Evolutionary conservation across 2,888 invertebrate species (phyloP).

Genomic region (Pyralis farinalis): DNA sequence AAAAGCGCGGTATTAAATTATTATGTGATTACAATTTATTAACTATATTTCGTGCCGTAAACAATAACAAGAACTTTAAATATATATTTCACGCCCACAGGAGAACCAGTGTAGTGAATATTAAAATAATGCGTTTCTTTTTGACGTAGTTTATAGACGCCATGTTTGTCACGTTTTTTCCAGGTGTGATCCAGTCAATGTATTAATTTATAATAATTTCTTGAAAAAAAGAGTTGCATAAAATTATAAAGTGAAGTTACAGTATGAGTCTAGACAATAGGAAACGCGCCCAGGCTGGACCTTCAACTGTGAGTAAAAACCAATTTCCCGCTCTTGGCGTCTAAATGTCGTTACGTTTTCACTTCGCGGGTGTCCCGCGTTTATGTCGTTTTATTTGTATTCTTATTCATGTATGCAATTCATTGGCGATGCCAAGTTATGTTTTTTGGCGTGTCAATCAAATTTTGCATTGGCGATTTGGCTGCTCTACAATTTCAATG

Average conservation of each 20-base stretch:
- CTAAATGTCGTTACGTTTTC: conserved; percentile 32
- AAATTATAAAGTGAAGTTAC: conserved; percentile 8
- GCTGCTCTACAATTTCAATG: too few relatives aligned
- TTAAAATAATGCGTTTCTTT: conserved; percentile 13
- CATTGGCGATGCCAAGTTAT: conserved; percentile 11
- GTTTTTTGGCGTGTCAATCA: conserved; percentile 20
- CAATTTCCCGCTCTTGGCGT: conserved; percentile 55
- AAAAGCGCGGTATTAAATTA: too few relatives aligned
- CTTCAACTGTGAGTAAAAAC: conserved; percentile 54
- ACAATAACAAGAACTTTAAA: too few relatives aligned
- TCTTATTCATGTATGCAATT: too few relatives aligned
- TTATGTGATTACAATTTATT: too few relatives aligned
- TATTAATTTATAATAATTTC: conserved; percentile 4
- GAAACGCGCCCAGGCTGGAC: conserved; percentile 46
- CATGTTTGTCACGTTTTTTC: conserved; percentile 78
- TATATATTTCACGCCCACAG: too few relatives aligned
- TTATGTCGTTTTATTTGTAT: too few relatives aligned
- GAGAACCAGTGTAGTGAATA: neutral
- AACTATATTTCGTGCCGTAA: too few relatives aligned
- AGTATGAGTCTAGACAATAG: conserved; percentile 54
- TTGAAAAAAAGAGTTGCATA: neutral
- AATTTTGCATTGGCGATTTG: too few relatives aligned
- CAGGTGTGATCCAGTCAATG: conserved; percentile 41
- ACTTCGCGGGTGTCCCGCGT: conserved; percentile 31
- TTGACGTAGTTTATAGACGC: conserved; percentile 58